Evolutionary conservation across 2,797 vertebrate species (phyloP), one percentile per base, ranked within the genome.

Genomic region (Gadopsis marmoratus): DNA sequence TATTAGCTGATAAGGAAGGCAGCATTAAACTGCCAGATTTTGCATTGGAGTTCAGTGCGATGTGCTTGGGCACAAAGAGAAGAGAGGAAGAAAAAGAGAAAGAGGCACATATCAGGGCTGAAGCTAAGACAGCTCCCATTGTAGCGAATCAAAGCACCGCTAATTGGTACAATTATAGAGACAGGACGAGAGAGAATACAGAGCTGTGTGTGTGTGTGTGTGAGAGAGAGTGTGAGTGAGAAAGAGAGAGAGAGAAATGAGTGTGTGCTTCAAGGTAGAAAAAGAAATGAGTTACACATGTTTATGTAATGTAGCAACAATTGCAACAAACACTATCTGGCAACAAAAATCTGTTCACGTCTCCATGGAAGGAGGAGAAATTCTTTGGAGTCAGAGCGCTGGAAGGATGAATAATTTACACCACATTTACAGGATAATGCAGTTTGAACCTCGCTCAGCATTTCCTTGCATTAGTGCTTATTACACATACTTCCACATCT

Each of bases 141-240:
- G 77, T 79, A 43, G 37, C 4, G 53, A 84, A 84, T 86, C 79
- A 85, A 85, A 87, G 80, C 47, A 14, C 50, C 2, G 16, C 71
- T 88, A 89, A 89, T 90, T 91, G 83, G 79, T 76, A 82, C 69
- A 89, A 87, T 87, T 84, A 86, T 63, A 63, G 62, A 71, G 75
- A 66, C 65, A 65, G 19, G 35, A 62, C 2, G 48, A 64, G 62
- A 78, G 69, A 78, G 67, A 81, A 71, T 62, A 80, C 53, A 75
- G 37, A 74, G 53, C 51, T 74, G 51, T 43, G 31, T 37, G 54
- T 69, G 23, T 43, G 58, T 29, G 51, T 62, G 56, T 53, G 43
- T 59, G 43, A n/a, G n/a, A n/a, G n/a, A n/a, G n/a, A n/a, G 39
- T n/a, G 62, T 33, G 45, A 21, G 39, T 17, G 56, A 16, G 23